A percentile compares a stretch with the other conserved stretches of the same genome.
These are phyloP conservation scores for Tipula unca DNA, from an alignment of 2,888 invertebrate genomes.

Conservation along the genomic window DNA sequence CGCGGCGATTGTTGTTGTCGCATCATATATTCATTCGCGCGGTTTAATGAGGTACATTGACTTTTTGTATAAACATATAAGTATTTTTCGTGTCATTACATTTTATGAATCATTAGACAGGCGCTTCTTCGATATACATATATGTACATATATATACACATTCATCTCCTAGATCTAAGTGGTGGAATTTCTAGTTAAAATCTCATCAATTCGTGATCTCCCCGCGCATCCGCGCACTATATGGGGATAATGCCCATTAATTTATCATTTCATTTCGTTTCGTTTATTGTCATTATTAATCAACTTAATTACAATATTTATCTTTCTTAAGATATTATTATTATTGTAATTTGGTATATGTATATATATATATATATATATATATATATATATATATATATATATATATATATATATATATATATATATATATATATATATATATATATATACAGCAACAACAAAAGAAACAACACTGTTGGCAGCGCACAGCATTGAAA, in stretches of 20 bases:
- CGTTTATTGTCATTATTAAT: slow-evolving; percentile 14
- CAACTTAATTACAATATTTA: not conserved
- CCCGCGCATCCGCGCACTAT: not conserved
- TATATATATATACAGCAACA: not conserved
- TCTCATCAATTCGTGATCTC: not conserved
- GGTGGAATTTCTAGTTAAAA: not conserved
- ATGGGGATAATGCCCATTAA: not conserved
- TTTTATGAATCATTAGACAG: not conserved
- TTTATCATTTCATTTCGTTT: slow-evolving; percentile 1
- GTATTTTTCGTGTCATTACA: not conserved
- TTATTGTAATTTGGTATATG: too few species aligned
- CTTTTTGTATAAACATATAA: not conserved
- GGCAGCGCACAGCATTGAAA: not conserved
- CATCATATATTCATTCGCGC: not conserved
- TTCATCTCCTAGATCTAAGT: not conserved
- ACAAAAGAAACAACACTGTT: not conserved
- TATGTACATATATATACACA: too few species aligned
- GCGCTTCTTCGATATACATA: not conserved
- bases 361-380: too few species aligned
- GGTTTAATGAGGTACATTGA: not conserved
- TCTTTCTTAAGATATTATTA: not conserved
- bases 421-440: too few species aligned
- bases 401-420: too few species aligned
- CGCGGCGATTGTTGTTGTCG: not conserved
- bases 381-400: too few species aligned